phyloP scores from a whole-genome alignment of 2,888 invertebrate genomes.

The Plemyria rubiginata region DNA sequence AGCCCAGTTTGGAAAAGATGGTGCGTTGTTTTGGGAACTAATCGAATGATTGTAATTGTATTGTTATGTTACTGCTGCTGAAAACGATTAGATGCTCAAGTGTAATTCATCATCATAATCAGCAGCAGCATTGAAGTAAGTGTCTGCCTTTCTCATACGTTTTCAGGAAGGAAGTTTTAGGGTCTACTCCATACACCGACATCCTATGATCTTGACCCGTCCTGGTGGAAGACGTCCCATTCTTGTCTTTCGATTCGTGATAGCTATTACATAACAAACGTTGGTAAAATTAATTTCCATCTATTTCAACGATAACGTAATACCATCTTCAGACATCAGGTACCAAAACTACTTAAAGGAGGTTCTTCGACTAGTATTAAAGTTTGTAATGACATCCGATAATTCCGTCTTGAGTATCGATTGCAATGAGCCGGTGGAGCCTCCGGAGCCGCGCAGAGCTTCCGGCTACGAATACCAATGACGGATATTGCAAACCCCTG shows the following conservation, averaged over 20 bases:
- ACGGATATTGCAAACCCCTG: slow-evolving; percentile 57
- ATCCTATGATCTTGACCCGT: too few relatives aligned
- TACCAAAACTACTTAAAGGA: neutral
- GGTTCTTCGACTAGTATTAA: slow-evolving; percentile 10
- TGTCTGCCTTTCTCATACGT: too few relatives aligned
- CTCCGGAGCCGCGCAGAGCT: slow-evolving; percentile 37
- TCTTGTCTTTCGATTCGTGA: too few relatives aligned
- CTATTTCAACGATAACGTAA: neutral
- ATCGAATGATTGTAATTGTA: slow-evolving; percentile 24
- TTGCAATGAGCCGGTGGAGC: slow-evolving; percentile 40
- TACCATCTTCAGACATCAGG: neutral
- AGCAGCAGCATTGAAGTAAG: neutral
- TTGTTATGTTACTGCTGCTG: neutral
- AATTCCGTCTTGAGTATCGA: slow-evolving; percentile 43
- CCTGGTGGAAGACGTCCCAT: too few relatives aligned
- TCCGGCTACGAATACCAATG: slow-evolving; percentile 58
- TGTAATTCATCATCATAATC: too few relatives aligned
- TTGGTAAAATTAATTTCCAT: neutral
- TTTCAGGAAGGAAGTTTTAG: too few relatives aligned
- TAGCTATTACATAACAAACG: too few relatives aligned
- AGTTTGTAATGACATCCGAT: slow-evolving; percentile 37
- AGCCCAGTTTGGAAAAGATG: slow-evolving; percentile 52
- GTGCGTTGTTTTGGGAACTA: slow-evolving; percentile 23
- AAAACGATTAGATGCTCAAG: neutral
- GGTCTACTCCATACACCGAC: too few relatives aligned